phyloP scores from a whole-genome alignment of 92 coral and sea anemone species.

The Parazoanthus swiftii region DNA sequence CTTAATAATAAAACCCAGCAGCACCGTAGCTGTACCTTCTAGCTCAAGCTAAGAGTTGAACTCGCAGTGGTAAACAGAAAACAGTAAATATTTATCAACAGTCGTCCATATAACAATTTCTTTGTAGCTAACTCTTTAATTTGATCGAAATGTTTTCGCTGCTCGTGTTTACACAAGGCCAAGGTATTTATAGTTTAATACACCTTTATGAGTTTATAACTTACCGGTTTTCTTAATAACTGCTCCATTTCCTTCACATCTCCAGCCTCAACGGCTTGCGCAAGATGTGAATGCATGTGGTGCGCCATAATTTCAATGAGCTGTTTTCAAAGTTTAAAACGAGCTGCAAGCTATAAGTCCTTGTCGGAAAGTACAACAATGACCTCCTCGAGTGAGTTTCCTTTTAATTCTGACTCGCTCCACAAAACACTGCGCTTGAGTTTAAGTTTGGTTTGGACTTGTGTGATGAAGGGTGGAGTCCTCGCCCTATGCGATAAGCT shows the following conservation, averaged over 20 bases:
- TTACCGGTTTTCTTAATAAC: conserved; percentile 20
- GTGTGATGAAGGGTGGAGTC: conserved; percentile 4
- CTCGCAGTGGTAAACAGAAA: background rate
- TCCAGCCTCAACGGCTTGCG: conserved; percentile 25
- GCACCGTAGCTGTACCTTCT: background rate
- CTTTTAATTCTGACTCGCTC: background rate
- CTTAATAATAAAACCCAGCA: background rate
- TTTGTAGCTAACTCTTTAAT: no score
- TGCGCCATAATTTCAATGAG: conserved; percentile 15
- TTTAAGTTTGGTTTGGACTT: background rate
- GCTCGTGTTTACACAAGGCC: background rate
- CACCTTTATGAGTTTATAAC: background rate
- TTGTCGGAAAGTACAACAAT: background rate
- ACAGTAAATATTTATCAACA: no score
- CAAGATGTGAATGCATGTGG: conserved; percentile 26
- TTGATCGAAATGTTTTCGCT: background rate
- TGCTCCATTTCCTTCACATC: conserved; percentile 6
- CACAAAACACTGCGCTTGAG: background rate
- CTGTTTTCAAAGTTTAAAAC: background rate
- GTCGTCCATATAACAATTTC: background rate
- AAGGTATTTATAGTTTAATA: no score
- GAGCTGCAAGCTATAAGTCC: background rate
- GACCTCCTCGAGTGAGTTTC: background rate
- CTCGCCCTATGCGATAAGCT: conserved; percentile 5
- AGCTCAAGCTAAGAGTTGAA: background rate